Conservation (phyloP, 2,113 vertebrate species). For the Geothlypis trichas region DNA sequence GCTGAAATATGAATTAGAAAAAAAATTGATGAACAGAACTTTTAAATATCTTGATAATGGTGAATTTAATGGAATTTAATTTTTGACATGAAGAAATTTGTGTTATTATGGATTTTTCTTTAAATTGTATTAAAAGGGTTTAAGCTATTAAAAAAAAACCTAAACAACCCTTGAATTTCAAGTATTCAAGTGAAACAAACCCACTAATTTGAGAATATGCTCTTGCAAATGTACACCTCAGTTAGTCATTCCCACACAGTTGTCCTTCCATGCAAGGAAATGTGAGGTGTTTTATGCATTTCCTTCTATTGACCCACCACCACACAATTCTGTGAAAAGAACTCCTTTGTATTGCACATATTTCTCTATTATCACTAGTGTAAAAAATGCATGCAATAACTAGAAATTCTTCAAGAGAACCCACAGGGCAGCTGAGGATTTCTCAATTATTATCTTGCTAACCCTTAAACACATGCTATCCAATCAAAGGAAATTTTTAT, state of each 20-base stretch:
- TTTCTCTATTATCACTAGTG: not conserved
- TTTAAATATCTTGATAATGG: not conserved
- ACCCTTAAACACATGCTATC: not conserved
- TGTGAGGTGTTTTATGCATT: not conserved
- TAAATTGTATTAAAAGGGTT: not conserved
- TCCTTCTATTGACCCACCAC: not conserved
- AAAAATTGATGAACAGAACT: not conserved
- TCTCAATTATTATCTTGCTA: not conserved
- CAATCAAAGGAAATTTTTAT: not conserved
- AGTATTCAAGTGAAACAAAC: not conserved
- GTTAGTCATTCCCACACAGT: not conserved
- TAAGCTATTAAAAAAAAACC: not conserved
- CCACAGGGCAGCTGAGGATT: not conserved
- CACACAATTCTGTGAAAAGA: not conserved
- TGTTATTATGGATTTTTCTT: not conserved
- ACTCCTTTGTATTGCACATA: not conserved
- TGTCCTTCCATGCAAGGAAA: not conserved
- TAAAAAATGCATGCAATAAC: not conserved
- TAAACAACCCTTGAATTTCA: not conserved
- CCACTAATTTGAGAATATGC: not conserved
- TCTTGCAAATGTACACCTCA: not conserved
- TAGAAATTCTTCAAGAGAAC: not conserved
- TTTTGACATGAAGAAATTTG: not conserved
- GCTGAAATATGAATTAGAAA: not conserved
- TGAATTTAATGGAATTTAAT: not conserved